These are phyloP conservation scores for Drosophila hydei DNA, from an alignment of 1,140 invertebrate genomes.

Conservation along the genomic window DNA sequence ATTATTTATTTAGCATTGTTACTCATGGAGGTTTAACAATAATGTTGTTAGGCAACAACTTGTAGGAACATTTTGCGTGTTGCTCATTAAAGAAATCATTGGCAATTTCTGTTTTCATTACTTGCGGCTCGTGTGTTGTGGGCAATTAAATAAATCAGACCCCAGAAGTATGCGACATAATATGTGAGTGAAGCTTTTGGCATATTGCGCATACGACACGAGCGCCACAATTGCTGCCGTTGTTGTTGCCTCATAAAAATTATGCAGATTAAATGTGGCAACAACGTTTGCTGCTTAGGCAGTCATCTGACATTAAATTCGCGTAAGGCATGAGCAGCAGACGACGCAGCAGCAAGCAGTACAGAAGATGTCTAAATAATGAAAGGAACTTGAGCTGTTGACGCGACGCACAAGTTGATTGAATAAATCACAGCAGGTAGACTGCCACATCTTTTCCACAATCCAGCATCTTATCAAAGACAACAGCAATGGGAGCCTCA, in stretches of 20 bases:
- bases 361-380: conserved; percentile 77
- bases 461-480: neutral
- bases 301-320: conserved; percentile 73
- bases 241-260: conserved; percentile 65
- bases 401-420: conserved; percentile 71
- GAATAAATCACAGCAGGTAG: conserved; percentile 79
- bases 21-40: neutral
- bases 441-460: conserved; percentile 5
- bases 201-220: conserved; percentile 35
- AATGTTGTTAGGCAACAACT: conserved; percentile 1
- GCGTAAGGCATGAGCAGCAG: conserved; percentile 41
- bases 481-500: conserved; percentile 23
- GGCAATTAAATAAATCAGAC: conserved; percentile 43
- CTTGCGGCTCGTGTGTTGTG: conserved; percentile 5
- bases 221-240: conserved; percentile 2
- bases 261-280: conserved; percentile 81
- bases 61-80: neutral
- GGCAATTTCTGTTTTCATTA: conserved; percentile 40
- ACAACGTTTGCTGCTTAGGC: conserved; percentile 47
- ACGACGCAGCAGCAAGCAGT: conserved; percentile 17
- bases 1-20: neutral
- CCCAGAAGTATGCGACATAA: conserved; percentile 26
- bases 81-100: conserved; percentile 17
- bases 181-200: conserved; percentile 1
- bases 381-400: conserved; percentile 62